Evolutionary conservation across 1,140 invertebrate genomes (phyloP), one percentile per base, ranked within the genome.

Genomic region (Camponotus vicinus): DNA sequence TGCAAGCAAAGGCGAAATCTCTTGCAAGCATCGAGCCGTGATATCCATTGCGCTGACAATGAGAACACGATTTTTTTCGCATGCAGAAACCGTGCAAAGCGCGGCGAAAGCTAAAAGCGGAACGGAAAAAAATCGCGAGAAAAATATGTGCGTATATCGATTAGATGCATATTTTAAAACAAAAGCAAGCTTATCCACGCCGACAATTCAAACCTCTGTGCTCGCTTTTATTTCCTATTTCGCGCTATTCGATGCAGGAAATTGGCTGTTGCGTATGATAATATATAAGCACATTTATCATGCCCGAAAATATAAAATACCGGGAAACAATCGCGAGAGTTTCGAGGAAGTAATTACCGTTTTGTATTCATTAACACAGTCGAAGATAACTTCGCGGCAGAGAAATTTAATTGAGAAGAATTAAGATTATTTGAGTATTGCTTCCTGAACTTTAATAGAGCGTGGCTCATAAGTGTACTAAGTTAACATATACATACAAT

Each of bases 171-270:
- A 80, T 73, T 64, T 52, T 11, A 49, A 90, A 82, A 90, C 86
- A 88, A 90, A 88, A 75, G 77, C 61, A 55, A 66, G 66, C 82
- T 90, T 88, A 86, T 55, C 59, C 83, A 32, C 21, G 61, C 77
- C 77, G 76, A 67, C 70, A 77, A 86, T 85, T 86, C 34, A 32
- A 15, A 76, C 40, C 59, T 84, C 11, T 42, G 32, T 42, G 42
- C 49, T 49, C 15, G 66, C 63, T 55, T 84, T 42, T 45, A 75
- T 75, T 82, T 34, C 37, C 78, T 37, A 79, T 90, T 90, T 86
- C 71, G 55, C 71, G 75, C 76, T 49, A 45, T 18, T 55, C 71
- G 52, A 49, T 79, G 87, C 83, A 61, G 63, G 15, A 86, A 77
- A 75, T 86, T 63, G 66, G 9, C 18, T n/a, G 37, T 32, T 76